Percentiles rank a stretch among this genome's conserved stretches.
These are phyloP conservation scores for Sphenopsis melanotis DNA, from an alignment of 2,797 vertebrate genomes.

Conservation along the genomic window DNA sequence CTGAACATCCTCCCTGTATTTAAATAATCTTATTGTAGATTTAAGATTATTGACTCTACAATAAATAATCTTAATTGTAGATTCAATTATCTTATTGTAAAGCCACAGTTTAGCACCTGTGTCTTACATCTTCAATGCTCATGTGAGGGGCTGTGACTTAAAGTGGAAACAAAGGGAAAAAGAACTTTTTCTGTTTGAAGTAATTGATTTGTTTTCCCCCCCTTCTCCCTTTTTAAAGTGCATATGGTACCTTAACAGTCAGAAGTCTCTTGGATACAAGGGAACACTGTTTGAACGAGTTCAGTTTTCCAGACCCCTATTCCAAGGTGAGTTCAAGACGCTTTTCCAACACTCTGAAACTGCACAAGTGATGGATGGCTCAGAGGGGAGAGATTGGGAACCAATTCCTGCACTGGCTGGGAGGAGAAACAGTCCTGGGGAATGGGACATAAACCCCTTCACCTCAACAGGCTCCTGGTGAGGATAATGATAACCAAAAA, in stretches of 20 bases:
- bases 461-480: accelerated
- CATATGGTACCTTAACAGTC: conserved; percentile 96
- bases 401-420: not conserved
- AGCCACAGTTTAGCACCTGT: not conserved
- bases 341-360: not conserved
- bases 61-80: not conserved
- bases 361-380: not conserved
- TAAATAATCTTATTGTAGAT: not conserved
- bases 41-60: not conserved
- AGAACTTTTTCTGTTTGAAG: not conserved
- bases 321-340: conserved; percentile 84
- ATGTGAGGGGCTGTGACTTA: not conserved
- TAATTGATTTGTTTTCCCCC: not conserved
- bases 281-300: conserved; percentile 98
- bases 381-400: not conserved
- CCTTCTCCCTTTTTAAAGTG: conserved; percentile 73
- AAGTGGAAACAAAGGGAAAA: not conserved
- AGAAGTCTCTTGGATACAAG: conserved; percentile 96
- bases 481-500: not conserved
- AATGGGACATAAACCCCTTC: not conserved
- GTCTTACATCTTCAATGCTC: not conserved
- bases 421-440: not conserved
- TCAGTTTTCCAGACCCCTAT: conserved; percentile 98
- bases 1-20: not conserved
- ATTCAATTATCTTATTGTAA: not conserved